Evolutionary conservation across 35 echinoderm and acorn worm genomes (phyloP), one percentile per base, ranked within the genome.

Genomic region (Nesometra sesokonis): DNA sequence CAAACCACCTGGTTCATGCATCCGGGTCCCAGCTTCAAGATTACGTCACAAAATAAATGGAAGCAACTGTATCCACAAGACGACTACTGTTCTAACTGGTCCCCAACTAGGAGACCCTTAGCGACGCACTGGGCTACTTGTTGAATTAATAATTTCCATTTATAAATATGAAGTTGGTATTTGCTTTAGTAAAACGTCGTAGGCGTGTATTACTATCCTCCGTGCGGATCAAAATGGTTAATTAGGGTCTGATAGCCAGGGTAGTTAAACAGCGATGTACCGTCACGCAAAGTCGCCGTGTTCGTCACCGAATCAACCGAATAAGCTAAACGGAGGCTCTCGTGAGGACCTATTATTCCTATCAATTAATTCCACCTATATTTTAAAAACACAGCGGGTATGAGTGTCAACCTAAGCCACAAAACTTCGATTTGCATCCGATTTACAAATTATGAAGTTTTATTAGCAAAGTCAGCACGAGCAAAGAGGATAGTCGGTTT

Each of bases 61-160:
- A 67, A 67, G 52, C 52, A 67, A 67, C 52, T 67, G 52, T 67
- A 67, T 67, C 52, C 21, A 67, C 52, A 67, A 67, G 21, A 19
- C 52, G 23, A 67, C 52, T 19, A 67, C 52, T 67, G 52, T 67
- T 67, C 23, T 67, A 67, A 67, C 52, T 67, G 23, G 9, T 67
- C 21, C 9, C 8, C 21, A 67, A 67, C 52, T 27, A 5, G 7
- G 23, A 19, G 52, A 67, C 23, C 21, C 52, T 67, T 19, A 27
- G 52, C 52, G 23, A 67, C 52, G 21, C 52, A 27, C 52, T 67
- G 11, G 7, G 52, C 23, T 67, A 67, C 52, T 67, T 67, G 52
- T 67, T 67, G 52, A 67, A 67, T 67, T 67, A 67, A 67, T 67
- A 67, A 67, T 67, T 67, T 67, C 52, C 52, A 67, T 67, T 67